Conservation (phyloP, 2,888 invertebrate genomes). For the Myopa tessellatipennis region DNA sequence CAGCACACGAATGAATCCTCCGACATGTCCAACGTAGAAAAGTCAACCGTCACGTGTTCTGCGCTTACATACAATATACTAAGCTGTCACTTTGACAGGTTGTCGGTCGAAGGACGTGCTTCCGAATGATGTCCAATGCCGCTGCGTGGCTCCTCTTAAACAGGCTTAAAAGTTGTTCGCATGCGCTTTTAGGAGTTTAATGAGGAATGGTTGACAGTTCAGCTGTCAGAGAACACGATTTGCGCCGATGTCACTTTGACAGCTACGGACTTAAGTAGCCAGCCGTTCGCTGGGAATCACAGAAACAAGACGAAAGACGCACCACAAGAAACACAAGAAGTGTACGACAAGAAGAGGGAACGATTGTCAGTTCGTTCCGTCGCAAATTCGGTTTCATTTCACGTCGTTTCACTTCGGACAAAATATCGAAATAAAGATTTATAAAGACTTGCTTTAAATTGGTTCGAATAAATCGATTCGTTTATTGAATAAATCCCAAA, state of each 20-base stretch:
- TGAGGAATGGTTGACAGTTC: background rate
- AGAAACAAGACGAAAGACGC: too few species aligned
- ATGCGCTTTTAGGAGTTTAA: slow-evolving; percentile 8
- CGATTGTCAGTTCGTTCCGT: too few species aligned
- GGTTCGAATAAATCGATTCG: too few species aligned
- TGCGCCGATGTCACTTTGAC: background rate
- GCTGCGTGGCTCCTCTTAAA: background rate
- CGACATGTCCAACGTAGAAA: background rate
- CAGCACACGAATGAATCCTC: background rate
- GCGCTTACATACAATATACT: slow-evolving; percentile 1
- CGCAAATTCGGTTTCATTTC: background rate
- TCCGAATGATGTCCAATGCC: background rate
- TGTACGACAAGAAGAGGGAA: too few species aligned
- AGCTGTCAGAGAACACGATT: slow-evolving; percentile 13
- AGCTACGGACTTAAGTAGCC: too few species aligned
- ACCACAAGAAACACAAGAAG: too few species aligned
- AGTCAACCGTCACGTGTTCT: background rate
- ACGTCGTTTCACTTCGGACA: background rate
- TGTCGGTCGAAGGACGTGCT: slow-evolving; percentile 12
- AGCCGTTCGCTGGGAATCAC: too few species aligned
- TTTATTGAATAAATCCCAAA: too few species aligned
- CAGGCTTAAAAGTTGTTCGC: background rate
- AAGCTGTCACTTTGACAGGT: slow-evolving; percentile 34
- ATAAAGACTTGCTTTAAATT: too few species aligned
- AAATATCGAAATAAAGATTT: too few species aligned